Percentiles rank a stretch among this genome's conserved stretches.
Conservation (phyloP, 1,140 invertebrate genomes). For the Meteorus sp. region DNA sequence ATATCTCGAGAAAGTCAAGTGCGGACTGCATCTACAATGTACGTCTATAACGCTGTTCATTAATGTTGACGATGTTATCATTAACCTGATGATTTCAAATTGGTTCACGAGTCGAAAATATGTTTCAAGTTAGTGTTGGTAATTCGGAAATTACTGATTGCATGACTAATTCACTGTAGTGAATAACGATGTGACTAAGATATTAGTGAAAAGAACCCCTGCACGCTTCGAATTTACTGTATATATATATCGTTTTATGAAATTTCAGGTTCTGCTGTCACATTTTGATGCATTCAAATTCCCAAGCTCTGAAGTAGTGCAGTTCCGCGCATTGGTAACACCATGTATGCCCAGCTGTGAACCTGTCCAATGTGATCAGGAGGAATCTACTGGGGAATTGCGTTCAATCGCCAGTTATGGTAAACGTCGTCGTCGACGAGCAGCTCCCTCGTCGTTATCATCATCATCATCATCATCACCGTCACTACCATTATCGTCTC, state of each 20-base stretch:
- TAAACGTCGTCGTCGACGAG: conserved; percentile 67
- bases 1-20: conserved; percentile 1
- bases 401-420: conserved; percentile 82
- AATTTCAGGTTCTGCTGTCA: conserved; percentile 75
- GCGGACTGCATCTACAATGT: too few relatives aligned
- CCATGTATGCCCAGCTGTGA: conserved; percentile 91
- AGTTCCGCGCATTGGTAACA: conserved; percentile 90
- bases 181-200: too few relatives aligned
- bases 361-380: conserved; percentile 83
- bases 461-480: too few relatives aligned
- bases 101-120: too few relatives aligned
- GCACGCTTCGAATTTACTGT: too few relatives aligned
- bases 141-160: too few relatives aligned
- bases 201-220: too few relatives aligned
- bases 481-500: too few relatives aligned
- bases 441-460: conserved; percentile 45
- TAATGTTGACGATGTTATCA: too few relatives aligned
- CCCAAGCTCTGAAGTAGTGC: conserved; percentile 90
- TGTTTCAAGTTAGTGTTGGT: too few relatives aligned
- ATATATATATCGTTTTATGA: background rate
- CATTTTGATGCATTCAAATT: conserved; percentile 97
- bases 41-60: conserved; percentile 1
- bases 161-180: too few relatives aligned
- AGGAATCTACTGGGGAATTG: conserved; percentile 77
- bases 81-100: too few relatives aligned